Evolutionary conservation across 2,797 vertebrate species (phyloP), one percentile per base, ranked within the genome.

Genomic region (Hydrolagus colliei): DNA sequence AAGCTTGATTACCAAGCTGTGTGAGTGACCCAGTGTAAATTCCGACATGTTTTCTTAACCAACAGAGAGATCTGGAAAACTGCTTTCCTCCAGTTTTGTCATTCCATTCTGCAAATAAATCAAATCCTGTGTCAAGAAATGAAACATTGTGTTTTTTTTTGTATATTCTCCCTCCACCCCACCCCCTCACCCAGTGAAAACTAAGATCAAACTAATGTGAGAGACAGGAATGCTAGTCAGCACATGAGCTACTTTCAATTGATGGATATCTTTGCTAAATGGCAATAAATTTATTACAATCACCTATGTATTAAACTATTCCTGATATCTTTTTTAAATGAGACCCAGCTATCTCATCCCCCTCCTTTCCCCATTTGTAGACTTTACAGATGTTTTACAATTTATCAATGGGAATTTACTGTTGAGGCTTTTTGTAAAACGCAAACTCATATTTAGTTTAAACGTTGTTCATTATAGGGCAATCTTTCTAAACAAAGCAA

Each of bases 1-100:
- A 93, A 95, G 94, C 95, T 96, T 93, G 96, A 98, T 97, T 98
- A 97, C 97, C 97, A 99, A 98, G 97, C 96, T 98, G 96, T 98
- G 96, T 98, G 41, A 52, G 96, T 97, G 96, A 97, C 94, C 96
- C 93, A 90, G 93, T 95, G 96, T 95, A 96, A 93, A 93, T 94
- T 95, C 95, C 93, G 91, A 95, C 96, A 97, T 95, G 96, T 96
- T 96, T 96, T 93, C 91, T 91, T 91, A 52, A 96, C 95, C 76
- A 71, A 68, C 62, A 65, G 90, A 87, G 91, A 90, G 88, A 91
- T 93, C 92, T 90, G 94, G 94, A 93, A 90, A 92, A 88, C 88
- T 91, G 92, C 92, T 93, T 95, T 96, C 87, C 91, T 91, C 93
- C 95, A 95, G 95, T 95, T 93, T 92, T 98, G 96, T 98, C 95